Percentiles rank a stretch among this genome's conserved stretches.
phyloP scores from a whole-genome alignment of 2,113 vertebrate species.

The Paramormyrops kingsleyae region DNA sequence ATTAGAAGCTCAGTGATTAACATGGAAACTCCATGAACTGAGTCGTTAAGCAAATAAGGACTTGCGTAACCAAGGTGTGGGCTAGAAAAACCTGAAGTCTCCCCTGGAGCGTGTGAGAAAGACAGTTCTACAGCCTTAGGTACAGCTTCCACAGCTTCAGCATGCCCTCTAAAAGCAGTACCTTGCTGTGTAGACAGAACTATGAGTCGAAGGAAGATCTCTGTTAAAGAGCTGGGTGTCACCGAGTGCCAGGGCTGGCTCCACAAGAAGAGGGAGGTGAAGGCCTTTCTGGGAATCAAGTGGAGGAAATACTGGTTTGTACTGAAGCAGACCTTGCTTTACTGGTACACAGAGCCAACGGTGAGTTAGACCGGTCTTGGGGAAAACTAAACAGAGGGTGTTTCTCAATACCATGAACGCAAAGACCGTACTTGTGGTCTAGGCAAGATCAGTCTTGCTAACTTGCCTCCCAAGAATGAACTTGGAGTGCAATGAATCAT shows the following conservation, averaged over 20 bases:
- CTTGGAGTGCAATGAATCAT: not conserved
- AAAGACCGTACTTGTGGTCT: not conserved
- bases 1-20: not conserved
- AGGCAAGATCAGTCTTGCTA: not conserved
- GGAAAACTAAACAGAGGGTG: not conserved
- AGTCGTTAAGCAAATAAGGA: not conserved
- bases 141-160: not conserved
- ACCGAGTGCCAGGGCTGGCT: constrained; percentile 82
- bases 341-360: constrained; percentile 74
- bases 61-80: not conserved
- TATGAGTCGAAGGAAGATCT: constrained; percentile 79
- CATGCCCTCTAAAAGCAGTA: not conserved
- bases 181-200: constrained; percentile 45
- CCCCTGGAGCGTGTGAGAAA: not conserved
- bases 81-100: not conserved
- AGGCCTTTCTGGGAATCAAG: constrained; percentile 72
- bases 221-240: constrained; percentile 75
- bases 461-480: not conserved
- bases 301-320: constrained; percentile 91
- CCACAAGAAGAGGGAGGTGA: constrained; percentile 75
- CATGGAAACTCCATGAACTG: not conserved
- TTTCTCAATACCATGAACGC: not conserved
- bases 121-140: not conserved
- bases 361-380: constrained; percentile 57
- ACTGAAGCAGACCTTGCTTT: constrained; percentile 71